A percentile compares a stretch with the other conserved stretches of the same genome.
Evolutionary conservation across 2,888 invertebrate species (phyloP).

Genomic region (Hetaerina titia): DNA sequence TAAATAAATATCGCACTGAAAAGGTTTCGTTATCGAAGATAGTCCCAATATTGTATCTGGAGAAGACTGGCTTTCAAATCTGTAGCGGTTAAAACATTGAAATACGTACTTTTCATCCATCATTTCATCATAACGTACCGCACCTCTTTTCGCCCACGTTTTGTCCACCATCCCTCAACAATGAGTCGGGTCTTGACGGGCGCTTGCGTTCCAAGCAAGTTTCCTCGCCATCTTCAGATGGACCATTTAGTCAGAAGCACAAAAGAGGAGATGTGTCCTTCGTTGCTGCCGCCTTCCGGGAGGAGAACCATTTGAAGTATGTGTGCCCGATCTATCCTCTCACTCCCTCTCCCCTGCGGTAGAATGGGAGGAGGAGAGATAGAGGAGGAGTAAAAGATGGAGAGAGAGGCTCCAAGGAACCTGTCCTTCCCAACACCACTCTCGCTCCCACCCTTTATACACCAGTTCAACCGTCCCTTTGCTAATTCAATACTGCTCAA

Average conservation of each 20-base stretch:
- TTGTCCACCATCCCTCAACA: neutral
- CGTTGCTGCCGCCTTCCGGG: neutral
- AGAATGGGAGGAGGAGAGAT: too few relatives aligned
- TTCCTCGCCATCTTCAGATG: neutral
- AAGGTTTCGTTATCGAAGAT: neutral
- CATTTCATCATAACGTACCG: too few relatives aligned
- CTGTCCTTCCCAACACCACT: neutral
- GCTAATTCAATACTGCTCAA: neutral
- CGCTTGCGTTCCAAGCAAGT: neutral
- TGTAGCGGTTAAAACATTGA: too few relatives aligned
- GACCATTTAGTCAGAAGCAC: neutral
- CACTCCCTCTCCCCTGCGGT: too few relatives aligned
- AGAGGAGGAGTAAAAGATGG: too few relatives aligned
- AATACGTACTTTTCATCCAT: too few relatives aligned
- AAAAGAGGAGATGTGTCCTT: neutral
- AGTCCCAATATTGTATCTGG: rapidly evolving
- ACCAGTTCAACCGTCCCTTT: neutral
- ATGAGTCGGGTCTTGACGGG: neutral
- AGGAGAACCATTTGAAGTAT: neutral
- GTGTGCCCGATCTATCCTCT: too few relatives aligned
- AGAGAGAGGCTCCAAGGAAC: neutral
- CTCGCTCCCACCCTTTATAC: neutral
- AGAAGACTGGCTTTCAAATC: neutral
- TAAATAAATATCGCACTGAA: too few relatives aligned
- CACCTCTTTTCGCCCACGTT: neutral